Evolutionary conservation across 2,113 vertebrate species (phyloP), one percentile per base, ranked within the genome.

Genomic region (Siniperca knerii): DNA sequence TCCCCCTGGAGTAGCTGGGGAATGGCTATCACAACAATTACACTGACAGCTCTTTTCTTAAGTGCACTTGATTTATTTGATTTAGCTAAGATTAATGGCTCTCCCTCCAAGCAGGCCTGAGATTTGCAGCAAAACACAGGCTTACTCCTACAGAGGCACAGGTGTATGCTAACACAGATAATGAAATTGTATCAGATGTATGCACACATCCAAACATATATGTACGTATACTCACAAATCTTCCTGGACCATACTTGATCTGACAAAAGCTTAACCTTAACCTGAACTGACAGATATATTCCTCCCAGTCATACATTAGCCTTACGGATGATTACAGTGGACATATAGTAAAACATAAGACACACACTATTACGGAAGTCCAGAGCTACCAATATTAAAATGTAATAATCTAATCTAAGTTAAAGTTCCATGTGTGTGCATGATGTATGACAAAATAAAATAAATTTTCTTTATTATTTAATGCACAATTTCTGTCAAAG

Each of bases 21-120:
- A 94, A 90, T 60, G 87, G 88, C 91, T 87, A 92, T 93, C 93
- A 84, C 93, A 89, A 94, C 93, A 93, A 91, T 93, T 92, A 93
- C 88, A 87, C 93, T 93, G 94, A 94, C 94, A 94, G 90, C 89
- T 90, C 93, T 91, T 93, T 93, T 93, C 90, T 91, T 93, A 94
- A 94, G 92, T 92, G 92, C 92, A 83, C 91, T 94, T 92, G 90
- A 94, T 94, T 94, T 93, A 94, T 94, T 94, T 93, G 91, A 93
- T 94, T 93, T 91, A 88, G 90, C 87, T 21, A 84, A 94, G 94
- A 94, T 94, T 91, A 94, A 94, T 94, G 93, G 88, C 70, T 78
- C 87, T 87, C 85, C 87, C 77, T 87, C 54, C 69, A 40, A 85
- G 81, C 90, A 64, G 69, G 72, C 85, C 86, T 11, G 79, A 65